phyloP scores from a whole-genome alignment of 2,113 vertebrate genomes.

The Cyprinus carpio region DNA sequence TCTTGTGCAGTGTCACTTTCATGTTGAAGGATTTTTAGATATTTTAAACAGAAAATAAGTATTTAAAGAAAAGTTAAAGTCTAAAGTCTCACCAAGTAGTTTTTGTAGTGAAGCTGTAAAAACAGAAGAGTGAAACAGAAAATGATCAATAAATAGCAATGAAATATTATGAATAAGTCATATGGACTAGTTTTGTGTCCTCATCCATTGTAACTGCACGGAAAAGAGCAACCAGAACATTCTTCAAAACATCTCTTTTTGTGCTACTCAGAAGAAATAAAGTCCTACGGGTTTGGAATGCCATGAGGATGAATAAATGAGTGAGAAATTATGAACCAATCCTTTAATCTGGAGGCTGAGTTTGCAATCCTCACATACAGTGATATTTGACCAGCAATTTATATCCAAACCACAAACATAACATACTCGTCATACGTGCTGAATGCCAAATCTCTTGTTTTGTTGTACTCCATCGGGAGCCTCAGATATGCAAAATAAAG shows the following conservation, averaged over 20 bases:
- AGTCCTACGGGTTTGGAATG: background rate
- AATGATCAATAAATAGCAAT: background rate
- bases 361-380: background rate
- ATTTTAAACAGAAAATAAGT: too few species aligned
- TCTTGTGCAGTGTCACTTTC: too few species aligned
- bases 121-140: background rate
- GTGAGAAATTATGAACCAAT: background rate
- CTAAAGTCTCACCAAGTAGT: background rate
- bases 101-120: background rate
- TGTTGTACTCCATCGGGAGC: background rate
- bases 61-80: too few species aligned
- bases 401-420: conserved; percentile 10
- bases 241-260: background rate
- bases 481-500: conserved; percentile 31
- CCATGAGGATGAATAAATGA: background rate
- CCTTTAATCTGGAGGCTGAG: background rate
- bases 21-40: too few species aligned
- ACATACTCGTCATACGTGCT: background rate
- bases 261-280: background rate
- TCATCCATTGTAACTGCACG: background rate
- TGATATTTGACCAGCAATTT: background rate
- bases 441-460: conserved; percentile 5
- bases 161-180: background rate
- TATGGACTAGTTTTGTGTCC: background rate
- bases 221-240: background rate